These are phyloP conservation scores for Myotis planiceps DNA, from an alignment of 2,797 vertebrate species.

Conservation along the genomic window DNA sequence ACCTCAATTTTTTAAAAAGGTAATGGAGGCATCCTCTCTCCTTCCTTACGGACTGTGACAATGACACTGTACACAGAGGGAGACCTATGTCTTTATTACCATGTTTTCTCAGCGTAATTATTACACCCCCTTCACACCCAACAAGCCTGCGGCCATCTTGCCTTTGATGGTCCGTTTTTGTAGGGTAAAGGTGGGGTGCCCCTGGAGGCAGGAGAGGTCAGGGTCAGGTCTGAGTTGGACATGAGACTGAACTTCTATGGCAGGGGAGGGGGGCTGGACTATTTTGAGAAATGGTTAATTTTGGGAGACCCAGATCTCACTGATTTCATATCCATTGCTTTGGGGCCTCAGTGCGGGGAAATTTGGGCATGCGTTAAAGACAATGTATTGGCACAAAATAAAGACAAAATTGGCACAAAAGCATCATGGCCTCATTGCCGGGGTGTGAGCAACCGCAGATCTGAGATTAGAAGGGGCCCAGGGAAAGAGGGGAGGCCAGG, in stretches of 20 bases:
- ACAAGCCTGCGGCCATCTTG: background rate
- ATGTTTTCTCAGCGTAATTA: background rate
- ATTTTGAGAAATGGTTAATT: background rate
- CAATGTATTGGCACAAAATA: background rate
- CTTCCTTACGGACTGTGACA: accelerated
- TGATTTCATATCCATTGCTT: background rate
- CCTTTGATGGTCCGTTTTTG: background rate
- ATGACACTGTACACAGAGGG: accelerated
- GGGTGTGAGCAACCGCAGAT: background rate
- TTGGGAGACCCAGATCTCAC: background rate
- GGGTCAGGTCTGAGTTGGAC: no score
- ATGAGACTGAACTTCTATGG: background rate
- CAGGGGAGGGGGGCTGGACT: no score
- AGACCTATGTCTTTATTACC: background rate
- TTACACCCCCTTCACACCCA: accelerated
- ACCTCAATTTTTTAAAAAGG: background rate
- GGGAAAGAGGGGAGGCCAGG: no score
- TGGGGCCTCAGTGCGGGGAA: background rate
- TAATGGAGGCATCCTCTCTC: background rate
- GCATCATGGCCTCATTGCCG: background rate
- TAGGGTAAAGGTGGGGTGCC: background rate
- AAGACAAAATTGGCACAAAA: background rate
- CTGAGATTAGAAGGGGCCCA: background rate
- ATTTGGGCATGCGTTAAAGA: background rate
- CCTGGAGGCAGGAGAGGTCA: background rate